Conservation (phyloP, 2,797 vertebrate genomes). For the Epinephelus awoara region DNA sequence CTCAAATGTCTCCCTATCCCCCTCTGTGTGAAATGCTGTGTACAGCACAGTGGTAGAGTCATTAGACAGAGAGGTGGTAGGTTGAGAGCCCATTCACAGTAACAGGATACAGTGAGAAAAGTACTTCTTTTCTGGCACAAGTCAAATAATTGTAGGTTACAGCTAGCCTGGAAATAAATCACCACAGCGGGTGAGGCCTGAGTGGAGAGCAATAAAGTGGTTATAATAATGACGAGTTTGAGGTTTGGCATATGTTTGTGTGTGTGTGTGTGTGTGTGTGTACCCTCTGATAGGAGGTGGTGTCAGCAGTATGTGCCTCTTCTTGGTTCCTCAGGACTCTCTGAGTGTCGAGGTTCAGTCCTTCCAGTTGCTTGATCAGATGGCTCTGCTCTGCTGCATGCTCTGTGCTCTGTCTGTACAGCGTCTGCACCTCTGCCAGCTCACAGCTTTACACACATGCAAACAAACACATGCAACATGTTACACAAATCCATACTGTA, state of each 20-base stretch:
- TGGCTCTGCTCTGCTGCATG: slow-evolving; percentile 90
- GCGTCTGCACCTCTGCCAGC: slow-evolving; percentile 85
- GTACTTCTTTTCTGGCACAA: slow-evolving; percentile 40
- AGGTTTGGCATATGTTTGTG: slow-evolving; percentile 27
- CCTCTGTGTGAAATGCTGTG: background rate
- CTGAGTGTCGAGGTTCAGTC: slow-evolving; percentile 91
- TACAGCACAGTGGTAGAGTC: slow-evolving; percentile 23
- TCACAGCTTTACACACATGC: slow-evolving; percentile 71
- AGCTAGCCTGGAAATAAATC: slow-evolving; percentile 55
- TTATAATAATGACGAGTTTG: slow-evolving; percentile 50
- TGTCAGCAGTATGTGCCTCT: slow-evolving; percentile 90
- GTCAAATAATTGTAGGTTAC: slow-evolving; percentile 57
- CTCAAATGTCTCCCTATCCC: background rate
- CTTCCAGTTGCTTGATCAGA: slow-evolving; percentile 93
- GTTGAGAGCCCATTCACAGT: slow-evolving; percentile 46
- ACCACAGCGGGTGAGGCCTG: slow-evolving; percentile 33
- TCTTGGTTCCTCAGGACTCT: slow-evolving; percentile 92
- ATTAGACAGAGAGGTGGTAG: slow-evolving; percentile 16
- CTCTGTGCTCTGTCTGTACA: slow-evolving; percentile 89
- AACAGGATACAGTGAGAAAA: slow-evolving; percentile 49
- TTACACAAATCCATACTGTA: slow-evolving; percentile 7
- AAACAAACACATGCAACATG: slow-evolving; percentile 1
- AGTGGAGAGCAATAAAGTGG: slow-evolving; percentile 38
- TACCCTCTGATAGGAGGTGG: slow-evolving; percentile 91
- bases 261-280: slow-evolving; percentile 11